These are phyloP conservation scores for Papilio polytes DNA, from an alignment of 1,140 invertebrate genomes.

Conservation along the genomic window DNA sequence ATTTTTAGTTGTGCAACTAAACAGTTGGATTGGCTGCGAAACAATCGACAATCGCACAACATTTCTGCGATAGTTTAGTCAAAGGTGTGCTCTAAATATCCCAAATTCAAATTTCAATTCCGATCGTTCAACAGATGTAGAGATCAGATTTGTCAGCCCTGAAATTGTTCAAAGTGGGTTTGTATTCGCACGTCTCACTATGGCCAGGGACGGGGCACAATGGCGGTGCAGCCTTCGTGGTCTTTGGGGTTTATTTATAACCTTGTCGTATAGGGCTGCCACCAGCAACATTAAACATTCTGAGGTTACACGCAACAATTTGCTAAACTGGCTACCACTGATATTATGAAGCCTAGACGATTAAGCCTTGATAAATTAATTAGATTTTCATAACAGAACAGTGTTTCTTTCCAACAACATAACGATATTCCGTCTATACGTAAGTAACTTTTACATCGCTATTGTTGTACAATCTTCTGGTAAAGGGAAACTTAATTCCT, in stretches of 20 bases:
- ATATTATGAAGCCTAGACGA: neutral
- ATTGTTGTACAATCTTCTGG: no score
- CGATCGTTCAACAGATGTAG: neutral
- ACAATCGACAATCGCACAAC: no score
- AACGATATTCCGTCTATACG: neutral
- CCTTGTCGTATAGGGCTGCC: neutral
- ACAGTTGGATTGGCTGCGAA: no score
- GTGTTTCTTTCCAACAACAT: neutral
- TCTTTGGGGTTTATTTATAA: conserved; percentile 4
- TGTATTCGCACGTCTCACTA: conserved; percentile 27
- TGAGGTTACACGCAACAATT: neutral
- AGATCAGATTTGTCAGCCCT: neutral
- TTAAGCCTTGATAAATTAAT: neutral
- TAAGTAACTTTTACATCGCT: neutral
- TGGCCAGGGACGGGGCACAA: neutral
- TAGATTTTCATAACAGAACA: neutral
- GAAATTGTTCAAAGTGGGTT: neutral
- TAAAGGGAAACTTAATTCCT: neutral
- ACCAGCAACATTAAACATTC: neutral
- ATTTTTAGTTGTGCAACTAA: no score
- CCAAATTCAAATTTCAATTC: neutral
- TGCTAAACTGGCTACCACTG: neutral
- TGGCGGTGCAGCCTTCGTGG: neutral
- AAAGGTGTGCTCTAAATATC: no score
- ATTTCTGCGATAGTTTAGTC: no score